These are phyloP conservation scores for Eupithecia subfuscata DNA, from an alignment of 2,888 invertebrate genomes.

Conservation along the genomic window DNA sequence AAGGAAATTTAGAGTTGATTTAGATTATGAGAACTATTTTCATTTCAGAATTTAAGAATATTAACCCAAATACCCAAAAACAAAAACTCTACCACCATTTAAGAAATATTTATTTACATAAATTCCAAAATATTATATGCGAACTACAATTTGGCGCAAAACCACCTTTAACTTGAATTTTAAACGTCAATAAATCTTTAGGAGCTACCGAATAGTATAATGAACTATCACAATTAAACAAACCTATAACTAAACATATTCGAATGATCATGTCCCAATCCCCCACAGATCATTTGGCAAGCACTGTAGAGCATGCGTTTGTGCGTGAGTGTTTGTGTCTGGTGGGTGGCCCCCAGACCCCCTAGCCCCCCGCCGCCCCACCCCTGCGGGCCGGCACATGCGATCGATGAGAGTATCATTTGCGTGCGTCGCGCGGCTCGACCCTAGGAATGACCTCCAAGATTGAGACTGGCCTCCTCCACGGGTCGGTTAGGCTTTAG, in stretches of 20 bases:
- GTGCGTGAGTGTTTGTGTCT: conserved; percentile 67
- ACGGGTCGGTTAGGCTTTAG: not conserved
- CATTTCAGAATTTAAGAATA: not conserved
- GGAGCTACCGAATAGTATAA: not conserved
- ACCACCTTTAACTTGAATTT: not conserved
- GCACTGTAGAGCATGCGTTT: conserved; percentile 76
- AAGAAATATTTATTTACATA: not conserved
- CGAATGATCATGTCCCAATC: conserved; percentile 26
- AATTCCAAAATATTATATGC: not conserved
- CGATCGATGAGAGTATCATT: conserved; percentile 79
- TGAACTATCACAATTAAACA: not conserved
- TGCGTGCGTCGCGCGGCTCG: conserved; percentile 66
- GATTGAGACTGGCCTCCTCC: not conserved
- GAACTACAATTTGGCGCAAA: not conserved
- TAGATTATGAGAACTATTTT: not conserved
- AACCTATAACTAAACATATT: not conserved
- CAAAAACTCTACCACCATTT: not conserved
- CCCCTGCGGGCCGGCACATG: conserved; percentile 37
- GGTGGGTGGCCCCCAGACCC: conserved; percentile 46
- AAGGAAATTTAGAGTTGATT: not conserved
- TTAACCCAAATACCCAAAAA: not conserved
- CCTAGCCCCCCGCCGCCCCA: conserved; percentile 2
- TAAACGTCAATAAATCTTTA: not conserved
- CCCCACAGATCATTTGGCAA: conserved; percentile 77
- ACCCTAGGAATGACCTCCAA: conserved; percentile 45